Base-by-base conservation (phyloP, 2,113 vertebrate genomes). In the Callithrix jacchus region DNA sequence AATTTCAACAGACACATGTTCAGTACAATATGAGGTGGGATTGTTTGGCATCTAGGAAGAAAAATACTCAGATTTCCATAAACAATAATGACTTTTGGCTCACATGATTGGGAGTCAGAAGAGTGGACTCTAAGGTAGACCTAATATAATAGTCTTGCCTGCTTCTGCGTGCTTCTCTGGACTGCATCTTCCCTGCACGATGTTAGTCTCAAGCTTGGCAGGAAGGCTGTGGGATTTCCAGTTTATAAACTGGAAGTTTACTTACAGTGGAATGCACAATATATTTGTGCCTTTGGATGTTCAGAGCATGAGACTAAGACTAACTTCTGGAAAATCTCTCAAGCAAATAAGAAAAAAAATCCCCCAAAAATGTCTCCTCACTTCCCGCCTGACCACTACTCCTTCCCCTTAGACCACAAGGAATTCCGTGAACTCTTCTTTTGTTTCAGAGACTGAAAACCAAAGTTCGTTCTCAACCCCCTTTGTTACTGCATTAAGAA, bases 241-340 rank as follows among this genome's bases (percentile, higher is more conserved):
- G 77, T 32, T 88, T 40, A 35, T 42, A 42, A 42, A 42, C 42
- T 42, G 42, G 42, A 42, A 42, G 6, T 42, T 42, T 42, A 42
- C 42, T 42, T 42, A 42, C 4, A 42, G 42, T 42, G 42, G 42
- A 42, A 42, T 4, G 42, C 42, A 42, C 42, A 42, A 42, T 42
- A 42, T 45, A 8, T 79, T 42, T 68, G 21, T 83, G 61, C 49
- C 21, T 86, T 68, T 82, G 40, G 47, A 73, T 61, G 40, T 47
- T 68, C 49, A 32, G 81, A 40, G 42, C 25, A 13, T 23, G 10
- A 40, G 58, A 74, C 58, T 89, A 89, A 73, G 45, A 20, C 27
- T 81, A 58, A 42, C 30, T 82, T 94, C 74, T 97, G 86, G 89
- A 96, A 95, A 95, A 64, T 37, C 40, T 92, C 94, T 93, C 66